Conservation (phyloP, 2,888 invertebrate species). For the Drosophila aldrichi region DNA sequence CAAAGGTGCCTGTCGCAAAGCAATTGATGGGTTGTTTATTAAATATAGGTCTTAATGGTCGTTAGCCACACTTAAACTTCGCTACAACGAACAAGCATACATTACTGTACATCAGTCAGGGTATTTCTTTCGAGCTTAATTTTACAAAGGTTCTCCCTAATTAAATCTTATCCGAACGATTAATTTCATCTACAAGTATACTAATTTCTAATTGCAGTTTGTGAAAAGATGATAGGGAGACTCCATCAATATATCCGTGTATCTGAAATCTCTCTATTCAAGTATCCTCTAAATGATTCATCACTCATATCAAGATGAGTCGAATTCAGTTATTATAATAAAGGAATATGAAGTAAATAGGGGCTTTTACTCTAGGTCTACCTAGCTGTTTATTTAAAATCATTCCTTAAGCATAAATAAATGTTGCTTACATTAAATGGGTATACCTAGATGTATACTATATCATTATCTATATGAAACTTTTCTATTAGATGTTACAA, state of each 20-base stretch:
- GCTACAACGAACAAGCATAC: not conserved
- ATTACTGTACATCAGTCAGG: not conserved
- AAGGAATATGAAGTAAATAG: too few species aligned
- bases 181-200: not conserved
- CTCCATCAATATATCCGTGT: not conserved
- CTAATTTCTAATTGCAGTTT: not conserved
- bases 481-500: too few species aligned
- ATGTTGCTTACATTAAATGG: too few species aligned
- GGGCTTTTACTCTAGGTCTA: too few species aligned
- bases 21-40: constrained; percentile 14
- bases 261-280: not conserved
- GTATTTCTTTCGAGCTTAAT: too few species aligned
- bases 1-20: constrained; percentile 87
- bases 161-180: not conserved
- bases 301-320: too few species aligned
- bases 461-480: too few species aligned
- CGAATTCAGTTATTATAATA: too few species aligned
- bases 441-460: too few species aligned
- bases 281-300: not conserved
- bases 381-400: too few species aligned
- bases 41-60: constrained; percentile 20
- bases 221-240: not conserved
- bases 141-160: too few species aligned
- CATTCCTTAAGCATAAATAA: too few species aligned
- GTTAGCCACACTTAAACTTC: constrained; percentile 8